phyloP scores from a whole-genome alignment of 2,113 vertebrate species.

The Ramphastos sulfuratus region DNA sequence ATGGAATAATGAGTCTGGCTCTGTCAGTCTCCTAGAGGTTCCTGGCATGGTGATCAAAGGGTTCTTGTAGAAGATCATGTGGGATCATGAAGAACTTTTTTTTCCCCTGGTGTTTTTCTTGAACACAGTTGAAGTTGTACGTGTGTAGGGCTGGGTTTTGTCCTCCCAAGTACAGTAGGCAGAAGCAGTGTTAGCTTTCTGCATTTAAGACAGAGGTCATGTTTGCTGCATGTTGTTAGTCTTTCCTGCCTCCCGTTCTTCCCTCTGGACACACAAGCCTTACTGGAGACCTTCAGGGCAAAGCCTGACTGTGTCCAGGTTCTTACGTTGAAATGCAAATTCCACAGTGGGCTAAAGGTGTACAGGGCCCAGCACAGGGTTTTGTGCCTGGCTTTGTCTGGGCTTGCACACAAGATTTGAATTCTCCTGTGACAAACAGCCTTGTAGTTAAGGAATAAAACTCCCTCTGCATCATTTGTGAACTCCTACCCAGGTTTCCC shows the following conservation, averaged over 20 bases:
- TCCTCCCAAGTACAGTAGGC: neutral
- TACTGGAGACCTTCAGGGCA: neutral
- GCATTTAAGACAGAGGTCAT: neutral
- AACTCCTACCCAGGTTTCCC: neutral
- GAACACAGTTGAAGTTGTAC: fast-evolving
- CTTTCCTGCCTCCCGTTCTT: neutral
- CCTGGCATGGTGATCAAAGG: neutral
- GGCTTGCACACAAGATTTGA: neutral
- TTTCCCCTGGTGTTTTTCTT: neutral
- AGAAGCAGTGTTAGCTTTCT: neutral
- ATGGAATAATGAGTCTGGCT: neutral
- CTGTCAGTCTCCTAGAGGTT: neutral
- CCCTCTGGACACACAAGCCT: neutral
- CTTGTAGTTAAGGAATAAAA: neutral
- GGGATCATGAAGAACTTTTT: neutral
- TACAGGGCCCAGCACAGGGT: neutral
- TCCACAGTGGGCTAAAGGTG: neutral
- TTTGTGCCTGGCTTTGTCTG: neutral
- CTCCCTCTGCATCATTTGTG: neutral
- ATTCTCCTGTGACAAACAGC: neutral
- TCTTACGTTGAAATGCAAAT: neutral
- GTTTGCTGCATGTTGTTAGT: neutral
- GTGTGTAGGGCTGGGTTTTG: neutral
- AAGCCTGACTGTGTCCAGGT: neutral
- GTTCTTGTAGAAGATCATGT: neutral